Conservation (phyloP, 2,797 vertebrate species). For the Eleutherodactylus coqui region DNA sequence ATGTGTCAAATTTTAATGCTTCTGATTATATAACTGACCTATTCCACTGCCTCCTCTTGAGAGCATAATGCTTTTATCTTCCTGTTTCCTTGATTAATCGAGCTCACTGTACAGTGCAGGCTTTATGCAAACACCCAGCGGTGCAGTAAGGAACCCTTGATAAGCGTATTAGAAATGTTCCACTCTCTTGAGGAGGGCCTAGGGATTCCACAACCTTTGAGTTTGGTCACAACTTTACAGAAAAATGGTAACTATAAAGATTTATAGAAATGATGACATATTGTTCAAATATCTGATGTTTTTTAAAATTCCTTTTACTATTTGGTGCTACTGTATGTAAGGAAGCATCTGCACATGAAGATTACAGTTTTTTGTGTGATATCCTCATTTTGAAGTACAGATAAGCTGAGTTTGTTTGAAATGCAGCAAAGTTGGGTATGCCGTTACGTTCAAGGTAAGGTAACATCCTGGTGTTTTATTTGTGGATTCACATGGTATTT, state of each 20-base stretch:
- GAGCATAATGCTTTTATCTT: slow-evolving; percentile 69
- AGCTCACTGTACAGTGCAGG: slow-evolving; percentile 41
- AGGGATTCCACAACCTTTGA: slow-evolving; percentile 40
- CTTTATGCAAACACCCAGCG: slow-evolving; percentile 59
- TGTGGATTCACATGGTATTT: too few relatives aligned
- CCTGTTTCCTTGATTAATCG: slow-evolving; percentile 69
- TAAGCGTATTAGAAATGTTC: slow-evolving; percentile 35
- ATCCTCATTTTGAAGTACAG: too few relatives aligned
- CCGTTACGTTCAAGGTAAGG: too few relatives aligned
- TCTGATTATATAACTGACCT: slow-evolving; percentile 73
- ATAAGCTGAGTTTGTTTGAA: too few relatives aligned
- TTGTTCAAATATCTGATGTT: background rate
- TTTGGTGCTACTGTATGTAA: too few relatives aligned
- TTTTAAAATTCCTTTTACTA: too few relatives aligned
- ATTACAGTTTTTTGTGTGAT: too few relatives aligned
- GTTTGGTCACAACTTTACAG: slow-evolving; percentile 24
- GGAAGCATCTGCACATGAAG: too few relatives aligned
- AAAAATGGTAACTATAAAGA: background rate
- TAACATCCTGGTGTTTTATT: too few relatives aligned
- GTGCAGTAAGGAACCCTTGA: slow-evolving; percentile 46
- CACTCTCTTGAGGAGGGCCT: slow-evolving; percentile 13
- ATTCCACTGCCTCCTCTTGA: slow-evolving; percentile 60
- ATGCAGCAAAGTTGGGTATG: too few relatives aligned
- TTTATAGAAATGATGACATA: background rate
- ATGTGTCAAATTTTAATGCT: slow-evolving; percentile 70